phyloP scores from a whole-genome alignment of 1,140 invertebrate genomes.

The Schlechtendalia chinensis region DNA sequence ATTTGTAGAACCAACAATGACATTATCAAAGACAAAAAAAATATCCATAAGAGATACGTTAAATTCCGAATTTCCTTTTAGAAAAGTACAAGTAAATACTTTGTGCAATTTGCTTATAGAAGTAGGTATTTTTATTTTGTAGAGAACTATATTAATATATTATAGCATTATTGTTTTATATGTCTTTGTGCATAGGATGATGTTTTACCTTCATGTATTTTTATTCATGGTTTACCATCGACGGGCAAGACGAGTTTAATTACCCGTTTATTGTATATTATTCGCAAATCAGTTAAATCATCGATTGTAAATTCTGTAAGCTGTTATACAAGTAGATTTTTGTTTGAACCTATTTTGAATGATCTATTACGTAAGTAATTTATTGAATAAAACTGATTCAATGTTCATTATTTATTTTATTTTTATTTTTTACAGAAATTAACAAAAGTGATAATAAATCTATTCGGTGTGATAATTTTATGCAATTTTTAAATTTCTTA shows the following conservation, averaged over 20 bases:
- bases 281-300: conserved; percentile 63
- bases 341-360: conserved; percentile 74
- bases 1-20: not conserved
- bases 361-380: conserved; percentile 59
- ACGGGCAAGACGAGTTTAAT: conserved; percentile 77
- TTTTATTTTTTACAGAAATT: conserved; percentile 65
- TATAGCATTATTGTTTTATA: not conserved
- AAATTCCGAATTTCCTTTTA: conserved; percentile 40
- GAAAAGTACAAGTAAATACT: conserved; percentile 31
- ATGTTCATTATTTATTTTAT: conserved; percentile 64
- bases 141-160: not conserved
- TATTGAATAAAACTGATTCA: conserved; percentile 50
- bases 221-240: conserved; percentile 74
- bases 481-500: conserved; percentile 59
- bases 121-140: conserved; percentile 6
- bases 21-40: not conserved
- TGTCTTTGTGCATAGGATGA: conserved; percentile 36
- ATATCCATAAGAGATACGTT: not conserved
- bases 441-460: conserved; percentile 55
- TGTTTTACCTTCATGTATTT: conserved; percentile 58
- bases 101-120: conserved; percentile 24
- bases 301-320: conserved; percentile 79
- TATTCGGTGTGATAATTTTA: conserved; percentile 56
- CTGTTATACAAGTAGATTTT: conserved; percentile 70
- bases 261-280: conserved; percentile 59